These are phyloP conservation scores for Sylvicola fuscatus DNA, from an alignment of 2,888 invertebrate genomes.

Conservation along the genomic window DNA sequence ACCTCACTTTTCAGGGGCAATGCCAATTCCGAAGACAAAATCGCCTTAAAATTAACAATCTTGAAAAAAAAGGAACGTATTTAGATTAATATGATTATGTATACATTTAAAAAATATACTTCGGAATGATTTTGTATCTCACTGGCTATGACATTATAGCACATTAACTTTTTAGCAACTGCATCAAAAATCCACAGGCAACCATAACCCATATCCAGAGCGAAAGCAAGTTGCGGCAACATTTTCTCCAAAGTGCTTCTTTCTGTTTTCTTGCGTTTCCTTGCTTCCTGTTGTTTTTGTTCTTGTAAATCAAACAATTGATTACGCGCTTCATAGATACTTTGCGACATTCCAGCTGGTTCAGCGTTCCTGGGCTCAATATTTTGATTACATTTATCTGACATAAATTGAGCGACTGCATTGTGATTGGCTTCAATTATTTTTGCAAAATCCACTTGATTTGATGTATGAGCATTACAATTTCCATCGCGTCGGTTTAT, in stretches of 20 bases:
- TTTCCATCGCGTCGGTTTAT: constrained; percentile 78
- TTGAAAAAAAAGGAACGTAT: background rate
- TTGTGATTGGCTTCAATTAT: constrained; percentile 34
- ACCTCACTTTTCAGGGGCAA: constrained; percentile 50
- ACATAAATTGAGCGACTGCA: constrained; percentile 10
- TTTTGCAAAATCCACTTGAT: constrained; percentile 68
- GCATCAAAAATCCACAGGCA: constrained; percentile 83
- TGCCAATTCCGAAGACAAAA: constrained; percentile 63
- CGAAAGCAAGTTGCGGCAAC: constrained; percentile 22
- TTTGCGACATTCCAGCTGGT: constrained; percentile 22
- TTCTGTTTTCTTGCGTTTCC: constrained; percentile 8
- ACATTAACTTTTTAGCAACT: constrained; percentile 34
- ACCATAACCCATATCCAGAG: constrained; percentile 77
- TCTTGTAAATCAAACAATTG: constrained; percentile 22
- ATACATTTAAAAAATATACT: constrained; percentile 11
- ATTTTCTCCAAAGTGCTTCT: constrained; percentile 13
- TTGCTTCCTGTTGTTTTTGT: constrained; percentile 13
- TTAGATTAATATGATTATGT: background rate
- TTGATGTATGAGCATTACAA: constrained; percentile 65
- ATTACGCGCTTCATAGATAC: constrained; percentile 25
- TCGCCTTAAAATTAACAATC: constrained; percentile 22
- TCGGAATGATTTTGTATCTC: constrained; percentile 30
- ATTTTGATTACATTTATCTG: constrained; percentile 16
- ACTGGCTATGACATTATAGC: constrained; percentile 67
- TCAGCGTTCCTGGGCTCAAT: constrained; percentile 10